phyloP scores from a whole-genome alignment of 2,888 invertebrate species.

The Autographa pulchrina region DNA sequence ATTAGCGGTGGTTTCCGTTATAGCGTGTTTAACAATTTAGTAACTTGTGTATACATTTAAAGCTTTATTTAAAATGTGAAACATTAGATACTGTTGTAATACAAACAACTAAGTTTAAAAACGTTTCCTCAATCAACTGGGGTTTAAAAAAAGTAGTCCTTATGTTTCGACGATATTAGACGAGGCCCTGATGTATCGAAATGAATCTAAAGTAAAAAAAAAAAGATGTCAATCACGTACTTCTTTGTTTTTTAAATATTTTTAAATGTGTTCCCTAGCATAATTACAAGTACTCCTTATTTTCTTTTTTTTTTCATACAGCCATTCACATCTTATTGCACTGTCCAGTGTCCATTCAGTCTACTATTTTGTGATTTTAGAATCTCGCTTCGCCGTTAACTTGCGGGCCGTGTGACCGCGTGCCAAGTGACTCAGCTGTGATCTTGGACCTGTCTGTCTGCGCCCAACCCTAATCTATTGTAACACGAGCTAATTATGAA shows the following conservation, averaged over 20 bases:
- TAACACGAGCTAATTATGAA: slow-evolving; percentile 46
- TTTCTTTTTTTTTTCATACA: too few relatives aligned
- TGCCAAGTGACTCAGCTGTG: slow-evolving; percentile 69
- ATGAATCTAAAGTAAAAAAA: too few relatives aligned
- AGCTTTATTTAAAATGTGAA: slow-evolving; percentile 2
- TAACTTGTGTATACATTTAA: slow-evolving; percentile 4
- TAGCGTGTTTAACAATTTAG: not conserved
- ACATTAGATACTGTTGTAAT: not conserved
- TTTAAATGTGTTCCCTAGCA: too few relatives aligned
- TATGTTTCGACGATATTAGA: not conserved
- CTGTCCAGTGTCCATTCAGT: too few relatives aligned
- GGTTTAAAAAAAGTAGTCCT: not conserved
- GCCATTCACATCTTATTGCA: too few relatives aligned
- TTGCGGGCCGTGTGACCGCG: slow-evolving; percentile 28
- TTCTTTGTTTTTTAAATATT: too few relatives aligned
- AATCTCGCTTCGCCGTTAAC: slow-evolving; percentile 23
- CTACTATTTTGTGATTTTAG: not conserved
- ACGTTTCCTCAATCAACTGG: not conserved
- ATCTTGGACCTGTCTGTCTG: slow-evolving; percentile 60
- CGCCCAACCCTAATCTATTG: slow-evolving; percentile 40
- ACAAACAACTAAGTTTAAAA: not conserved
- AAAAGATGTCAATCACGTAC: too few relatives aligned
- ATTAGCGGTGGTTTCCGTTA: slow-evolving; percentile 26
- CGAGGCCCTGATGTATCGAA: too few relatives aligned
- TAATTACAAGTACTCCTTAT: too few relatives aligned